A percentile compares a stretch with the other conserved stretches of the same genome.
These are phyloP conservation scores for Trochalopteron elliotii DNA, from an alignment of 2,113 vertebrate genomes.

Conservation along the genomic window DNA sequence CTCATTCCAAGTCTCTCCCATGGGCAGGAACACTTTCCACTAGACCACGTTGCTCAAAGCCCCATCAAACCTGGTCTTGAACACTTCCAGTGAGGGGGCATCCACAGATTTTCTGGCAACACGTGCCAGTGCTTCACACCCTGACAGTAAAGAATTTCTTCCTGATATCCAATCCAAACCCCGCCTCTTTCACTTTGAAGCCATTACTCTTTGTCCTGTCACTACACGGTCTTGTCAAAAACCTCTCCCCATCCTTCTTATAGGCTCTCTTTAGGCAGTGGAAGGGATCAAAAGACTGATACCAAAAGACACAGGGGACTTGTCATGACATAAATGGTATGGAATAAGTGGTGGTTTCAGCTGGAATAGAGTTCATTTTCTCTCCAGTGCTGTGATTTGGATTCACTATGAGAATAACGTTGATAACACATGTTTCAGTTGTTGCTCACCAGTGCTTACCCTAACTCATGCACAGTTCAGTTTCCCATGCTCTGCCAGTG, in stretches of 20 bases:
- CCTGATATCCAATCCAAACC: background rate
- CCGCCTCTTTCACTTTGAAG: background rate
- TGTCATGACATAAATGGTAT: background rate
- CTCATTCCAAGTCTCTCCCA: background rate
- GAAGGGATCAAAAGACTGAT: background rate
- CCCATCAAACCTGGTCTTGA: background rate
- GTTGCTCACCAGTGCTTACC: background rate
- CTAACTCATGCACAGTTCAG: no score
- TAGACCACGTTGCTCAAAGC: background rate
- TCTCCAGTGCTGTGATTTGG: background rate
- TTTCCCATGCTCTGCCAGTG: background rate
- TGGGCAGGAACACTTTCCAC: background rate
- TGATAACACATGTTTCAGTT: background rate
- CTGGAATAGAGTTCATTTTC: background rate
- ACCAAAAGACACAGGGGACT: background rate
- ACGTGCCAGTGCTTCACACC: background rate
- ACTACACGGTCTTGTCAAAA: background rate
- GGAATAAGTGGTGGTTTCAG: background rate
- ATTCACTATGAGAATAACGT: background rate
- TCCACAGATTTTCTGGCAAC: background rate
- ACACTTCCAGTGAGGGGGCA: no score
- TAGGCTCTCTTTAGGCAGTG: background rate
- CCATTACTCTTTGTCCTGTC: background rate
- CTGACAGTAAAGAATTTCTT: background rate
- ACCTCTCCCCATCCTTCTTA: background rate